phyloP scores from a whole-genome alignment of 2,113 vertebrate species.

The Phoenicopterus ruber region DNA sequence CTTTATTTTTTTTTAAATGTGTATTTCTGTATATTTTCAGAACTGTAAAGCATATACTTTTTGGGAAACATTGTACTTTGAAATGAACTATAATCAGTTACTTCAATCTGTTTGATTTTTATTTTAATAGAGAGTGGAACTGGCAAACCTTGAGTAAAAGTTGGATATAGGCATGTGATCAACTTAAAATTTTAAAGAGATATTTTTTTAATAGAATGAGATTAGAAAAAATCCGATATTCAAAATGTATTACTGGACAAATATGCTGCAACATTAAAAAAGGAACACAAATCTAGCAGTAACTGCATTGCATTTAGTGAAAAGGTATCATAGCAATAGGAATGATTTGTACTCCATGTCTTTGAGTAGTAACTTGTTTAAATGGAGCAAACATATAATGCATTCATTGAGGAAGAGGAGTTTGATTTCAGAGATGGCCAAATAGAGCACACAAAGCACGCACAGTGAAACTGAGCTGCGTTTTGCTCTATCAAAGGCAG shows the following conservation, averaged over 20 bases:
- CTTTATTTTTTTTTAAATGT: background rate
- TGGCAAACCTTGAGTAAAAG: background rate
- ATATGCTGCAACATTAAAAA: background rate
- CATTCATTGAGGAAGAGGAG: background rate
- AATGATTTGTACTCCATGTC: background rate
- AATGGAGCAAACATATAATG: background rate
- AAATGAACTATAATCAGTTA: background rate
- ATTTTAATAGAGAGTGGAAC: background rate
- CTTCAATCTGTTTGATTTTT: background rate
- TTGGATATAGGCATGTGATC: background rate
- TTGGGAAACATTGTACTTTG: background rate
- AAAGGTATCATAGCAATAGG: background rate
- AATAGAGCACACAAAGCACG: background rate
- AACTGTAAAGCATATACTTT: background rate
- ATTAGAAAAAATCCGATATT: background rate
- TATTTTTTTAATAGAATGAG: background rate
- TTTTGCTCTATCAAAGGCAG: background rate
- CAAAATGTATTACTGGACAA: background rate
- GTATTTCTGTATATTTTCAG: background rate
- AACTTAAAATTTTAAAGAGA: background rate
- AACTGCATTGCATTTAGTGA: background rate
- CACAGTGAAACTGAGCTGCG: background rate
- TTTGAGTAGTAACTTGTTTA: background rate
- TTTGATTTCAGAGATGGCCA: background rate
- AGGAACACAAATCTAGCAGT: background rate